A percentile compares a stretch with the other conserved stretches of the same genome.
phyloP scores from a whole-genome alignment of 2,797 vertebrate genomes.

The Tenualosa thibaudeaui region DNA sequence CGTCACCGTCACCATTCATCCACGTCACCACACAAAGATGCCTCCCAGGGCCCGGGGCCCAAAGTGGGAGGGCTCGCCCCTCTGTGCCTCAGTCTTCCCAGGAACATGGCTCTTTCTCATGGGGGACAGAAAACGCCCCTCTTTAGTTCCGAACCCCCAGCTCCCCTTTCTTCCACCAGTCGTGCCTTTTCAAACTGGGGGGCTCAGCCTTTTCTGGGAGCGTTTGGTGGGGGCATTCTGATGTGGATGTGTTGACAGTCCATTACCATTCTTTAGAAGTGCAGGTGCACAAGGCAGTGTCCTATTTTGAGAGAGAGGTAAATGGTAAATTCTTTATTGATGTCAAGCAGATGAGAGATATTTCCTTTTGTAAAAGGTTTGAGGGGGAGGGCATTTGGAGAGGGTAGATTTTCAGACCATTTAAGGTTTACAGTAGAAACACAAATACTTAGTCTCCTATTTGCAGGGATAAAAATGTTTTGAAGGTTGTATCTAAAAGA shows the following conservation, averaged over 20 bases:
- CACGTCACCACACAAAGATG: conserved; percentile 64
- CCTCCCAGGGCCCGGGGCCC: conserved; percentile 49
- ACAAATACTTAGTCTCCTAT: not conserved
- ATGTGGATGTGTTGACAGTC: conserved; percentile 60
- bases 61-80: conserved; percentile 65
- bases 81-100: conserved; percentile 63
- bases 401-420: conserved; percentile 26
- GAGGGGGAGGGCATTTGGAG: conserved; percentile 21
- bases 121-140: conserved; percentile 63
- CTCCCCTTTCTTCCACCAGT: conserved; percentile 38
- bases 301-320: conserved; percentile 31
- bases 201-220: conserved; percentile 48
- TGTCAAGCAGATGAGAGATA: conserved; percentile 46
- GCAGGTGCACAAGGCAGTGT: conserved; percentile 63
- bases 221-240: conserved; percentile 55
- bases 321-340: conserved; percentile 45
- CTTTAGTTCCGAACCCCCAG: conserved; percentile 70
- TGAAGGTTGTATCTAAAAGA: conserved; percentile 24
- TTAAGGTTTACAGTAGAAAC: conserved; percentile 18
- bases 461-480: conserved; percentile 46
- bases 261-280: conserved; percentile 57
- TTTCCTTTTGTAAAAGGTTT: conserved; percentile 9
- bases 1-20: conserved; percentile 62
- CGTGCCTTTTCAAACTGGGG: conserved; percentile 49
- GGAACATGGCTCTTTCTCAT: conserved; percentile 65